Conservation (phyloP, 2,797 vertebrate genomes). For the Poeciliopsis infans region DNA sequence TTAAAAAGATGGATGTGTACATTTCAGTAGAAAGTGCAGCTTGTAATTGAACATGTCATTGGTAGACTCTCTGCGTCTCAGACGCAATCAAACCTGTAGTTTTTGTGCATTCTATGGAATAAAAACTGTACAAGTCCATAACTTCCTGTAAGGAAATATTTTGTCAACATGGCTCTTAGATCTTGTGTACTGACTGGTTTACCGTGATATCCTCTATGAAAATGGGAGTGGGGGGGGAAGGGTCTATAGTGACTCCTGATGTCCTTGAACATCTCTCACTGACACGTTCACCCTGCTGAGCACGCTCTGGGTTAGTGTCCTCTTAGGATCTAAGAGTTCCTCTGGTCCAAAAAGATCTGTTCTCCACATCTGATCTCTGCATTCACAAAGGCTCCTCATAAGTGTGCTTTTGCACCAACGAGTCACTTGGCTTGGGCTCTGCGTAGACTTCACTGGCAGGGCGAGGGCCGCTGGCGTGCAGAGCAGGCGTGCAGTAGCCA, state of each 20-base stretch:
- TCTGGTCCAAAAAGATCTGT: slow-evolving; percentile 23
- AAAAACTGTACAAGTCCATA: slow-evolving; percentile 13
- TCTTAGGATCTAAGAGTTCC: slow-evolving; percentile 16
- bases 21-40: slow-evolving; percentile 70
- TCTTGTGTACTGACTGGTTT: slow-evolving; percentile 20
- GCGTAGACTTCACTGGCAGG: slow-evolving; percentile 57
- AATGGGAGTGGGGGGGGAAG: background rate
- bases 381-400: slow-evolving; percentile 68
- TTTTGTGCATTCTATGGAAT: slow-evolving; percentile 35
- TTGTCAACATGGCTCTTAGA: slow-evolving; percentile 41
- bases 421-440: slow-evolving; percentile 68
- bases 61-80: slow-evolving; percentile 54
- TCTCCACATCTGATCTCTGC: slow-evolving; percentile 11
- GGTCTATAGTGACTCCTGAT: slow-evolving; percentile 33
- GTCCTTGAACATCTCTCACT: slow-evolving; percentile 15
- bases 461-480: slow-evolving; percentile 30
- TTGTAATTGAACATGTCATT: slow-evolving; percentile 62
- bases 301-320: slow-evolving; percentile 31
- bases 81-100: slow-evolving; percentile 26
- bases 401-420: slow-evolving; percentile 56
- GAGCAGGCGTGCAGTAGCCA: slow-evolving; percentile 77
- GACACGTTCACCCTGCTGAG: slow-evolving; percentile 26
- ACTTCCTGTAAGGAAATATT: slow-evolving; percentile 39
- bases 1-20: slow-evolving; percentile 40
- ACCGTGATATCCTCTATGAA: slow-evolving; percentile 19